Percentiles rank a stretch among this genome's conserved stretches.
phyloP scores from a whole-genome alignment of 2,888 invertebrate species.

The Cryptophagus acutangulus region DNA sequence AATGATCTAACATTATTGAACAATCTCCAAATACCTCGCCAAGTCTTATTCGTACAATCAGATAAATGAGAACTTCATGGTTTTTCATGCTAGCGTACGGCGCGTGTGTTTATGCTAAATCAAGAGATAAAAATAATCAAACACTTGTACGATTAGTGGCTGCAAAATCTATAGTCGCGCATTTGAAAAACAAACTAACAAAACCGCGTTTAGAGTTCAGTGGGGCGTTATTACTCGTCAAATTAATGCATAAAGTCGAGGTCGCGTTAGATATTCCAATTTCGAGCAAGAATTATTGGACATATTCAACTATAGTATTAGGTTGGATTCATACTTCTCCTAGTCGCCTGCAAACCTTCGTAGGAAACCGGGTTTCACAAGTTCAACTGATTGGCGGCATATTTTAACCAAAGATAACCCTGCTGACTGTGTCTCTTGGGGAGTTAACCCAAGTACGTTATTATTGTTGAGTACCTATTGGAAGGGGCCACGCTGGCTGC shows the following conservation, averaged over 20 bases:
- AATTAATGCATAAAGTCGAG: conserved; percentile 12
- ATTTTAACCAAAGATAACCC: conserved; percentile 9
- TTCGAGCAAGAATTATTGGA: conserved; percentile 2
- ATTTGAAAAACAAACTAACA: conserved; percentile 14
- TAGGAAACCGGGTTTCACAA: conserved; percentile 8
- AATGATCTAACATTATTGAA: conserved; percentile 7
- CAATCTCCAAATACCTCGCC: conserved; percentile 12
- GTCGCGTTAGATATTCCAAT: conserved; percentile 9
- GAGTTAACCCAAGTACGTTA: not conserved
- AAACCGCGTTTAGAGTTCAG: conserved; percentile 20
- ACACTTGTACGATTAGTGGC: conserved; percentile 11
- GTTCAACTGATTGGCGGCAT: conserved; percentile 5
- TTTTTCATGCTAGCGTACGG: conserved; percentile 17
- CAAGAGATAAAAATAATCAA: not conserved
- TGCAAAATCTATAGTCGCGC: conserved; percentile 18
- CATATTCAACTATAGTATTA: conserved; percentile 8
- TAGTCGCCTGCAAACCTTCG: conserved; percentile 6
- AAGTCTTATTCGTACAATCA: not conserved
- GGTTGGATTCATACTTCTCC: conserved; percentile 8
- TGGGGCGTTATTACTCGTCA: conserved; percentile 15
- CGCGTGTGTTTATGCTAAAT: conserved; percentile 15
- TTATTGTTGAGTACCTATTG: not conserved
- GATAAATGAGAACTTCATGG: conserved; percentile 14
- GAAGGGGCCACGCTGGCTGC: conserved; percentile 6
- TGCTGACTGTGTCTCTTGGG: conserved; percentile 10